Percentiles rank a stretch among this genome's conserved stretches.
phyloP scores from a whole-genome alignment of 2,113 vertebrate species.

The Coreoperca whiteheadi region DNA sequence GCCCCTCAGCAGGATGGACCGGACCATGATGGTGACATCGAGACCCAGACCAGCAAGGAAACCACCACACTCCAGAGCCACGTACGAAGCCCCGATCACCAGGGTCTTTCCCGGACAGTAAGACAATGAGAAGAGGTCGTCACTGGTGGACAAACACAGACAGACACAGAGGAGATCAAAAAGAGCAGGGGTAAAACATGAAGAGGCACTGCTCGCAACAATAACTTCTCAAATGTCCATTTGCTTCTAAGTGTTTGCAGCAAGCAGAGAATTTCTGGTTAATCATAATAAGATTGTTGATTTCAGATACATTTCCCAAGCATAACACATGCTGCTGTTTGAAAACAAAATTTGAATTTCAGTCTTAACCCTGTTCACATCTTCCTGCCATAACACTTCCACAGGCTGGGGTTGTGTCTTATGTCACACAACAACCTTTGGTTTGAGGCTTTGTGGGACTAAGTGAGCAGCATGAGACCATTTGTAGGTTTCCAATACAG shows the following conservation, averaged over 20 bases:
- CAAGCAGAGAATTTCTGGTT: neutral
- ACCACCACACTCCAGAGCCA: constrained; percentile 96
- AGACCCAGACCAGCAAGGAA: constrained; percentile 93
- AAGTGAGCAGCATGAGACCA: neutral
- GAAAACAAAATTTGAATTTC: neutral
- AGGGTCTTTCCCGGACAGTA: constrained; percentile 96
- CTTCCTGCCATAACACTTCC: too few species aligned
- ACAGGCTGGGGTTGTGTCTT: neutral
- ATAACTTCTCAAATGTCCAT: neutral
- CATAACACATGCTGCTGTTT: neutral
- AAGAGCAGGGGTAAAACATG: neutral
- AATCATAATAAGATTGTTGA: neutral
- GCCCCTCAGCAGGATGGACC: constrained; percentile 94
- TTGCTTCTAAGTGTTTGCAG: neutral
- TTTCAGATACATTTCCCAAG: neutral
- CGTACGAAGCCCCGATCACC: constrained; percentile 94
- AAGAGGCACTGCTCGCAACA: neutral
- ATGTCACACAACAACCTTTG: neutral
- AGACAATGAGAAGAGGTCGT: constrained; percentile 94
- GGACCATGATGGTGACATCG: constrained; percentile 95
- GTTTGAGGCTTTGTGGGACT: neutral
- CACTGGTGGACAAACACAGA: constrained; percentile 81
- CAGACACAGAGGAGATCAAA: neutral
- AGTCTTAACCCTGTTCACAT: too few species aligned
- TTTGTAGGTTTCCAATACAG: constrained; percentile 2